Conservation (phyloP, 2,113 vertebrate genomes). For the Aptenodytes forsteri region DNA sequence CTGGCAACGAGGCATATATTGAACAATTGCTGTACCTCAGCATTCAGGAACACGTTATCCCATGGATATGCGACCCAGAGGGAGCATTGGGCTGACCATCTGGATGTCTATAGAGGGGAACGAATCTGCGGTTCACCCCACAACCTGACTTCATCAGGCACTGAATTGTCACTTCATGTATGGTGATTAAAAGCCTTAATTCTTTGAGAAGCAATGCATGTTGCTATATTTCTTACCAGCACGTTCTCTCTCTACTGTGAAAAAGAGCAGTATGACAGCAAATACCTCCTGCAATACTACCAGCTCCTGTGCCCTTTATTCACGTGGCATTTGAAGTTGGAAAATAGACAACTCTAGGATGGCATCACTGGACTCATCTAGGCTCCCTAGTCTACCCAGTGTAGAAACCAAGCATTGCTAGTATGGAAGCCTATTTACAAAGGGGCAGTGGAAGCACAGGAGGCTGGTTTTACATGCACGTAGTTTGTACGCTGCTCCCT, state of each 20-base stretch:
- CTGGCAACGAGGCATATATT: neutral
- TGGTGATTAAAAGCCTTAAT: neutral
- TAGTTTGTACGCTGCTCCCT: neutral
- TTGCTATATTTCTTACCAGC: neutral
- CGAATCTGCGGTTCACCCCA: neutral
- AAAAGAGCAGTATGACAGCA: neutral
- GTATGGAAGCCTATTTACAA: neutral
- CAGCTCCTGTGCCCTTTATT: neutral
- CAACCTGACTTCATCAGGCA: neutral
- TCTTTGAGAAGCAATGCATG: neutral
- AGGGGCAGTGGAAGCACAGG: neutral
- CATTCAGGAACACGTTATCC: neutral
- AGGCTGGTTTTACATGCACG: neutral
- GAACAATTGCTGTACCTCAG: neutral
- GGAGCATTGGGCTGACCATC: neutral
- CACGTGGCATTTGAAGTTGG: neutral
- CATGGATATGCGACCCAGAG: neutral
- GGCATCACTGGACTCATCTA: neutral
- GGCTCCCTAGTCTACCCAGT: neutral
- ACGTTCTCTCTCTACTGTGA: neutral
- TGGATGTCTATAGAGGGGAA: neutral
- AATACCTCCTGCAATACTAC: neutral
- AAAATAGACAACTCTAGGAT: neutral
- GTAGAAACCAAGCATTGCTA: neutral
- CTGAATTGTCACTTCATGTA: neutral